These are phyloP conservation scores for Psococerastis gibbosa DNA, from an alignment of 2,888 invertebrate genomes.

Conservation along the genomic window DNA sequence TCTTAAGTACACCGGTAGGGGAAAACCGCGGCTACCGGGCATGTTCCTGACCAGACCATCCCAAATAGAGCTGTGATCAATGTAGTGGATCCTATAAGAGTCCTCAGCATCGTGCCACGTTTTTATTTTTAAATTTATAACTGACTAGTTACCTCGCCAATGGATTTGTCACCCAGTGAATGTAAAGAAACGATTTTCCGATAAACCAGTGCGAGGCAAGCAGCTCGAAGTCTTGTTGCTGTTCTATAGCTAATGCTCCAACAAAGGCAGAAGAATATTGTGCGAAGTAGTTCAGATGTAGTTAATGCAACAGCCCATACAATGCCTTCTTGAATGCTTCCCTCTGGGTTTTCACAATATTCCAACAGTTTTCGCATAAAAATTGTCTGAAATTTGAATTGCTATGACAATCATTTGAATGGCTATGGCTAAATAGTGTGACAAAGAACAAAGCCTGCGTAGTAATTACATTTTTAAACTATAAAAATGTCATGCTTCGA, in stretches of 20 bases:
- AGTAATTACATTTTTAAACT: no score
- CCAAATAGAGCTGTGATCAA: no score
- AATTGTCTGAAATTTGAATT: constrained; percentile 23
- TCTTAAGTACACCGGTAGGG: no score
- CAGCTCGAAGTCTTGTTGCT: constrained; percentile 24
- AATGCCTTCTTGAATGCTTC: constrained; percentile 25
- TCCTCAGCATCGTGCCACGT: no score
- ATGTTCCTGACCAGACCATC: no score
- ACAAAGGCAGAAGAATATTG: constrained; percentile 27
- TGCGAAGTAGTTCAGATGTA: constrained; percentile 28
- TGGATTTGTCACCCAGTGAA: constrained; percentile 27
- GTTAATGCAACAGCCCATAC: constrained; percentile 28
- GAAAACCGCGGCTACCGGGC: no score
- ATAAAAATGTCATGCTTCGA: no score
- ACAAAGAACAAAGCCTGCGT: neutral
- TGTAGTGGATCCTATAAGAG: no score
- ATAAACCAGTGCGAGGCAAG: constrained; percentile 24
- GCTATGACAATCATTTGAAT: neutral
- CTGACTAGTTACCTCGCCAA: constrained; percentile 23
- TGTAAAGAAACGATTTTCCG: constrained; percentile 25
- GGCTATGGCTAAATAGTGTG: neutral
- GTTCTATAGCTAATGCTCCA: constrained; percentile 32
- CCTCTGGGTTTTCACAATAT: constrained; percentile 25
- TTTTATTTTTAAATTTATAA: no score
- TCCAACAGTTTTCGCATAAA: constrained; percentile 28